These are phyloP conservation scores for Strigamia crassipes DNA, from an alignment of 2,888 invertebrate species.

Conservation along the genomic window DNA sequence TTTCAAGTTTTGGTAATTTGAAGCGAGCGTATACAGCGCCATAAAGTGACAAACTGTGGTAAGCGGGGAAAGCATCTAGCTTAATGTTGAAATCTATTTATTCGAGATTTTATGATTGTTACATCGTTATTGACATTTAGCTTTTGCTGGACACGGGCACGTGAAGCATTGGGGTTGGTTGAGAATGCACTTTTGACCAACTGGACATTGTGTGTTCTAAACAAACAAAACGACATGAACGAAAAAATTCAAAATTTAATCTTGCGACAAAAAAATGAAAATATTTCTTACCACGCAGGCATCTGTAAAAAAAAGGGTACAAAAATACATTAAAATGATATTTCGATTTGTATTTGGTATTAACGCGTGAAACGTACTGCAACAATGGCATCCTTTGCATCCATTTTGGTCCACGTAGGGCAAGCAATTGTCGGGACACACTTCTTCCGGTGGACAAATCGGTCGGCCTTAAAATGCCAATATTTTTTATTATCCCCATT, in stretches of 20 bases:
- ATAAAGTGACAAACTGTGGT: no score
- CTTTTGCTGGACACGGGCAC: not conserved
- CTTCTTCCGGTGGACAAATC: not conserved
- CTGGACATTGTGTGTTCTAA: not conserved
- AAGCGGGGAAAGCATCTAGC: no score
- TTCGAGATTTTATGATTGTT: not conserved
- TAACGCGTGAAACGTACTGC: not conserved
- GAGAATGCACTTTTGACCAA: not conserved
- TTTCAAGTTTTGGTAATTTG: no score
- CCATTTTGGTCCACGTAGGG: not conserved
- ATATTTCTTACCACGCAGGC: not conserved
- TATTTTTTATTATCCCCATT: not conserved
- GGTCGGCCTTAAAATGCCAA: not conserved
- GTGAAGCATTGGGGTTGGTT: not conserved
- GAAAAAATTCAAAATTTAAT: not conserved
- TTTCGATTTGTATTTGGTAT: not conserved
- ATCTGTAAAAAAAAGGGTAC: not conserved
- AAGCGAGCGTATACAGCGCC: no score
- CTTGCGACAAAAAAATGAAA: not conserved
- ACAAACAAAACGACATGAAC: no score
- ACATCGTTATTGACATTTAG: not conserved
- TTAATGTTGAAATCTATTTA: not conserved
- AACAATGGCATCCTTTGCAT: not conserved
- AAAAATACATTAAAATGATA: not conserved
- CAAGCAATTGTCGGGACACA: not conserved